Base-by-base conservation (phyloP, 1,140 invertebrate genomes). In the Hyposmocoma kahamanoa region DNA sequence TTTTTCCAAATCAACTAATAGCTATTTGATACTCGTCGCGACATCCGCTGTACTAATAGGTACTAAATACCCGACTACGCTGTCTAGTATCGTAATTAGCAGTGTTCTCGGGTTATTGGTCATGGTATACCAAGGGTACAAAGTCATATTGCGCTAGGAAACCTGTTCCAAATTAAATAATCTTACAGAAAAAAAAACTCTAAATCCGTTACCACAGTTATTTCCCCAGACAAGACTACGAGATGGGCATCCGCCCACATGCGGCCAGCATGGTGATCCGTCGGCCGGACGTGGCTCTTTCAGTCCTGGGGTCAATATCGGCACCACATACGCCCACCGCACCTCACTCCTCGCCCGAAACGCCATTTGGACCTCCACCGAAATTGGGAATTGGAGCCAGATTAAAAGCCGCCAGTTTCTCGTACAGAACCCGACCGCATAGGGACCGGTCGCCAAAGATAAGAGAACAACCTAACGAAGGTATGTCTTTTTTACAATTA, bases 391-490 rank as follows among this genome's bases (percentile, higher is more conserved):
- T 60, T 2, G 58, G 58, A 10, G 63, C 80, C 0, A 49, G 77
- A 4, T 50, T 84, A 3, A 82, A 84, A 51, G 81, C 81, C 2
- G 72, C 76, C 18, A 82, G 78, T 47, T 84, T 84, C 60, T 80
- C 81, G 0, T 78, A 76, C 56, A 59, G 71, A 2, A 65, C 67
- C 3, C 42, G 74, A 3, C 76, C 76, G 5, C n/a, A n/a, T n/a
- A 44, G 67, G 10, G 78, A 82, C 15, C 56, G 63, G 1, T 75
- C 75, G 0, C 79, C 73, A 1, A 72, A 77, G 38, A 51, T 71
- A 5, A 55, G 38, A 22, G 72, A 79, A 20, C 61, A 67, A 15
- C 32, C 52, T 1, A 62, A 50, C 6, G 65, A 66, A 36, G 32
- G 32, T 36, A 17, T n/a, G n/a, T n/a, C n/a, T n/a, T n/a, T n/a